Evolutionary conservation across 1,140 invertebrate genomes (phyloP), one percentile per base, ranked within the genome.

Genomic region (Bombyx mandarina): DNA sequence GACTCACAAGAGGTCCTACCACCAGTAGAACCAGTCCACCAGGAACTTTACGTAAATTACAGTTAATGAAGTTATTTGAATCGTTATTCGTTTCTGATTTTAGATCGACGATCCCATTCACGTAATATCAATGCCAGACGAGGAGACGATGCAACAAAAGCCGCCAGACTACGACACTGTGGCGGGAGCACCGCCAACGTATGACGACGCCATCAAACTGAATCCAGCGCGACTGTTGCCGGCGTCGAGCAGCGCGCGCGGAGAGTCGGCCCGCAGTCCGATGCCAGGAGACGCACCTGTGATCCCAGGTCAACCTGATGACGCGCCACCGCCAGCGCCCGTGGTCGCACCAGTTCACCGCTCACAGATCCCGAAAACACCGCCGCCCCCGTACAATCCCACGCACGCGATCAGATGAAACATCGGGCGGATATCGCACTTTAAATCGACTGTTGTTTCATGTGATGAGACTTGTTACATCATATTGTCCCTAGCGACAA

Each of bases 161-260:
- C 92, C 93, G 26, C 93, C 93, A 26, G 93, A 93, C 69, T 94
- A 94, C 75, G 92, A 93, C 63, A 89, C 91, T 0, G 92, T 93
- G 42, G 90, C 91, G 3, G 92, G 91, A 12, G 89, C 90, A 48
- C 92, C 92, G 46, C 93, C 93, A 1, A 92, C 91, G 42, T 94
- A 94, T 71, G 92, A 93, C 62, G 92, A 93, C 65, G 93, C 93
- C 9, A 93, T 94, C 66, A 93, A 93, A 74, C 78, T 94, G 56
- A 91, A 91, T 81, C 92, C 93, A 43, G 86, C 88, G 48, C 67
- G 84, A 2, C 62, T 88, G 54, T 70, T 89, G 49, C 76, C 77
- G 1, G 73, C 82, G 22, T 76, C 65, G 6, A 79, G 77, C 75
- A 78, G 75, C 61, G 63, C 73, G 42, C 75, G 71, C n/a, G 66